Evolutionary conservation across 2,888 invertebrate genomes (phyloP), one percentile per base, ranked within the genome.

Genomic region (Oithona nana): DNA sequence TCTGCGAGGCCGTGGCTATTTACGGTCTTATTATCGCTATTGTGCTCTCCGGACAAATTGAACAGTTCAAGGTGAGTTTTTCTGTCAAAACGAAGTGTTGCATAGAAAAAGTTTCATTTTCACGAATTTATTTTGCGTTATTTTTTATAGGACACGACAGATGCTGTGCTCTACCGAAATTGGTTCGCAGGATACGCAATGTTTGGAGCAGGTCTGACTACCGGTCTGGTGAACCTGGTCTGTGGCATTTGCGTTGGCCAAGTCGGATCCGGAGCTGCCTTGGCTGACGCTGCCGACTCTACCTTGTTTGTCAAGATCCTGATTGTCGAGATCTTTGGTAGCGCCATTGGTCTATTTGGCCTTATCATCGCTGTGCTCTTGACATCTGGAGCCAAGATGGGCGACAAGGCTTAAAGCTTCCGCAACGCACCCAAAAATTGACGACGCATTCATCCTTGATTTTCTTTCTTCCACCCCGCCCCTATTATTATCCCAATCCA

Each of bases 1-100:
- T 98, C 79, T 98, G 98, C 73, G 98, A 99, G 77, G 98, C 98
- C 67, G 98, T 98, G 2, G 98, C 98, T 67, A 98, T 98, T 75
- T 98, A 98, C 75, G 98, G 98, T 29, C 80, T 98, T 66, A 98
- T 98, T 71, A 93, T 95, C 70, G 95, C 98, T 56, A 97, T 98
- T 72, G 94, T 98, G 49, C 79, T 98, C 65, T 88, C 89, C 51
- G 90, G 90, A 67, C 51, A 61, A 29, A 26, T 61, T 22, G 54
- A 31, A 30, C 20, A 16, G 29, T 57, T 28, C 57, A 57, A 26
- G 39, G 29, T n/a, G n/a, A n/a, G n/a, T n/a, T n/a, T 16, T 39
- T 16, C 48, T 16, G 11, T 39, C 11, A 39, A 16, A 11, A 13
- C 48, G 48, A 16, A 13, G n/a, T n/a, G n/a, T n/a, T n/a, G n/a